Conservation (phyloP, 2,888 invertebrate species). For the Gortyna flavago region DNA sequence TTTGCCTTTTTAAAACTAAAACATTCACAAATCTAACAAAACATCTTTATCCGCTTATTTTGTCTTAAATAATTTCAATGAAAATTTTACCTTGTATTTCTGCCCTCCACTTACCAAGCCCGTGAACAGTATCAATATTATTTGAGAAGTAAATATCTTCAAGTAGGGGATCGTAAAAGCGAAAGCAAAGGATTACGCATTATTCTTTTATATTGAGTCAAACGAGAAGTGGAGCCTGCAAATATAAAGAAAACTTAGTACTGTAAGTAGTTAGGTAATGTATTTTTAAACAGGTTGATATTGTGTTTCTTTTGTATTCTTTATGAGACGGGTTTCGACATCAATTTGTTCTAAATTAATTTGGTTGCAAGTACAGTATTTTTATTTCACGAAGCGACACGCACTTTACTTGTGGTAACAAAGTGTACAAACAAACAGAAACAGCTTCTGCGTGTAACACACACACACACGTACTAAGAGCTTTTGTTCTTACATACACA, state of each 20-base stretch:
- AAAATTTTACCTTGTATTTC: neutral
- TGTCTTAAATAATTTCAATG: neutral
- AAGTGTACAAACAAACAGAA: neutral
- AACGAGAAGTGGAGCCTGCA: conserved; percentile 26
- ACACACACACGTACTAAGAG: too few relatives aligned
- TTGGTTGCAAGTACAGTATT: neutral
- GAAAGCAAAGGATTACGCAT: conserved; percentile 50
- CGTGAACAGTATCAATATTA: conserved; percentile 40
- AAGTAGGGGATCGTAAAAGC: conserved; percentile 43
- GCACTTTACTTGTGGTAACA: neutral
- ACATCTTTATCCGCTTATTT: neutral
- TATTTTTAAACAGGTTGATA: conserved; percentile 20
- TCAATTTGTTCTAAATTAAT: neutral
- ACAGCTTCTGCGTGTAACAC: too few relatives aligned
- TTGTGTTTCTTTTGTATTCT: neutral
- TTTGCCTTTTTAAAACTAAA: neutral
- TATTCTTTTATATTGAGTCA: conserved; percentile 42
- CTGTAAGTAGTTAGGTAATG: conserved; percentile 19
- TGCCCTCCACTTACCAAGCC: neutral
- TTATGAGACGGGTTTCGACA: neutral
- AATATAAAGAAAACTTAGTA: conserved; percentile 29
- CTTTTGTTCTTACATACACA: too few relatives aligned
- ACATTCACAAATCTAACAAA: neutral
- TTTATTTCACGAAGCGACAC: neutral
- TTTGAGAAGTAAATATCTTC: conserved; percentile 40